Base-by-base conservation (phyloP, 2,888 invertebrate genomes). In the Oxyteleia sp. region DNA sequence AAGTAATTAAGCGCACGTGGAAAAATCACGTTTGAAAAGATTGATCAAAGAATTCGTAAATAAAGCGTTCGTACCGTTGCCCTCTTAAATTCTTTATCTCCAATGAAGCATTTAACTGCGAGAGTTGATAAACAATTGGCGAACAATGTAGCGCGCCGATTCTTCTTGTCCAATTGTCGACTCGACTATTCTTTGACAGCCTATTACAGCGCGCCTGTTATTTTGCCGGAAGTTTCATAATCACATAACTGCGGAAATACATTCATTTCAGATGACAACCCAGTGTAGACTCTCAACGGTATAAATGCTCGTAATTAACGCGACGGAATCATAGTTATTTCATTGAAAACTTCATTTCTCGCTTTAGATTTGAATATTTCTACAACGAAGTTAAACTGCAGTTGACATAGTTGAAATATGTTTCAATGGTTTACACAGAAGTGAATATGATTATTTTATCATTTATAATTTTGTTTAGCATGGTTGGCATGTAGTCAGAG, bases 231-330 rank as follows among this genome's bases (percentile, higher is more conserved):
- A 51, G 68, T 43, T 68, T 38, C 75, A 20, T 75, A 75, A 75
- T 78, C 61, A 61, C 75, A 47, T 69, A 45, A 78, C 38, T 59
- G 11, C 53, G 66, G 68, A 78, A 78, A 69, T 41, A 47, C 68
- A 63, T 66, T 69, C 78, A 78, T 63, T 63, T 53, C 41, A 53
- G 41, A 51, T 61, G 57, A 64, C 66, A 68, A 55, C 13, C 43
- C 47, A 38, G 45, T 49, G 47, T 23, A 66, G 11, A 61, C 23
- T 35, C 59, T 59, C n/a, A 10, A 49, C 49, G 10, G 16, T 11
- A 26, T 13, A 49, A 47, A 43, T 15, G 38, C 3, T 49, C n/a
- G 41, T 51, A 51, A 61, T 71, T 47, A 69, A 55, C 55, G 10
- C 68, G 45, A 29, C 0, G 43, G 49, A 38, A 16, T n/a, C 41